Base-by-base conservation (phyloP, 2,113 vertebrate species). In the Engraulis encrasicolus region DNA sequence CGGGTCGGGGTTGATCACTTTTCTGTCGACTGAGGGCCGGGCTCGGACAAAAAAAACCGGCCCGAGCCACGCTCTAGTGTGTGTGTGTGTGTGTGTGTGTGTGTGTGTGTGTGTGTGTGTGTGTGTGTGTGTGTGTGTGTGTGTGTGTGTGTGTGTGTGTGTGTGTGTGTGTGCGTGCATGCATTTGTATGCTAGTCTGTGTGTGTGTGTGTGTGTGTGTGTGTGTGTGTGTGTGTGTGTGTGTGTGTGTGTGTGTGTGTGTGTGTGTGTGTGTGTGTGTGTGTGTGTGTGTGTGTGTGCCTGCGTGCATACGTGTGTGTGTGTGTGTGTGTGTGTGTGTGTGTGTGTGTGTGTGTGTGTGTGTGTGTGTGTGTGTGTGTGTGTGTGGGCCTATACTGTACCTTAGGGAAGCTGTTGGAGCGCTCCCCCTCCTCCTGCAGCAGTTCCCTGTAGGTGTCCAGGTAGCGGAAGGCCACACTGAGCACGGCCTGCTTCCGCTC, bases 381-480 rank as follows among this genome's bases (percentile, higher is more conserved):
- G 38, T 37, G 19, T 61, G 6, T 45, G 18, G 80, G 80, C n/a
- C n/a, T n/a, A n/a, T 82, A 38, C 6, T 18, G 66, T 86, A 98
- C 97, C 98, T 98, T 98, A 82, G 98, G 96, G 86, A 98, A 95
- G 85, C 91, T 91, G 94, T 96, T 90, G 94, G 96, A 36, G 90
- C 96, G 80, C 91, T 97, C 93, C 83, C 96, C 93, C 89, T 99
- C 97, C 92, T 99, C 98, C 92, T 98, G 98, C 86, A 99, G 93
- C 78, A 98, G 95, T 79, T 98, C 97, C 88, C 97, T 95, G 94
- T 98, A 98, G 1, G 96, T 98, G 85, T 99, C 97, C 92, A 99
- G 92, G 91, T 98, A 98, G 37, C 97, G 94, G 84, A 99, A 97
- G 38, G 97, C 96, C 85, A 97, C 94, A 9, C 93, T 95, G 71